Conservation (phyloP, 64 coral and sea anemone species). For the Orbicella faveolata region DNA sequence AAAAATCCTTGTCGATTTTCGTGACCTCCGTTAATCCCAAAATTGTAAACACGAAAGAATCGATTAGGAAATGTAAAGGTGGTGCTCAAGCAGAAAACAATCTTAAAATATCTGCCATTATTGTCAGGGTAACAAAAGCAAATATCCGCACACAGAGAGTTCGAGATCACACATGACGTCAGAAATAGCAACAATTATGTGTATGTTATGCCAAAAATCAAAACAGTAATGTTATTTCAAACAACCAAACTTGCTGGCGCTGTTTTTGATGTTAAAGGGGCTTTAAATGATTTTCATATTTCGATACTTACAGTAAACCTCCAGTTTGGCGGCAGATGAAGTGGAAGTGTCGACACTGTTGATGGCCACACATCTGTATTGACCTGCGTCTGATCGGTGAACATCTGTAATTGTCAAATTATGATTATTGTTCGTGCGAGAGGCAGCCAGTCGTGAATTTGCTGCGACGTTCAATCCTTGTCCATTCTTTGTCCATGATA, state of each 20-base stretch:
- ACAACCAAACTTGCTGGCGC: not conserved
- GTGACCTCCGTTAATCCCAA: too few relatives aligned
- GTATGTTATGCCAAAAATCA: not conserved
- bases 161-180: too few relatives aligned
- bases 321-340: not conserved
- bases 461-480: not conserved
- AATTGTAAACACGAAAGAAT: too few relatives aligned
- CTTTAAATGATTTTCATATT: not conserved
- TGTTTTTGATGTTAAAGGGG: not conserved
- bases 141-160: too few relatives aligned
- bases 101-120: too few relatives aligned
- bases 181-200: too few relatives aligned
- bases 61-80: too few relatives aligned
- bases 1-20: too few relatives aligned
- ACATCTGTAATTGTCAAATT: not conserved
- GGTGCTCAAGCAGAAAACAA: too few relatives aligned
- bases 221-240: not conserved
- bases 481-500: constrained; percentile 6
- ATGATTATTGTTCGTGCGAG: not conserved
- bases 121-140: too few relatives aligned
- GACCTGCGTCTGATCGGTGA: not conserved
- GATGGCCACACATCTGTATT: constrained; percentile 18
- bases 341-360: not conserved
- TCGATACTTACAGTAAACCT: constrained; percentile 10
- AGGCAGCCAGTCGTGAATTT: not conserved